Conservation (phyloP, 2,888 invertebrate species). For the Colletes collaris region DNA sequence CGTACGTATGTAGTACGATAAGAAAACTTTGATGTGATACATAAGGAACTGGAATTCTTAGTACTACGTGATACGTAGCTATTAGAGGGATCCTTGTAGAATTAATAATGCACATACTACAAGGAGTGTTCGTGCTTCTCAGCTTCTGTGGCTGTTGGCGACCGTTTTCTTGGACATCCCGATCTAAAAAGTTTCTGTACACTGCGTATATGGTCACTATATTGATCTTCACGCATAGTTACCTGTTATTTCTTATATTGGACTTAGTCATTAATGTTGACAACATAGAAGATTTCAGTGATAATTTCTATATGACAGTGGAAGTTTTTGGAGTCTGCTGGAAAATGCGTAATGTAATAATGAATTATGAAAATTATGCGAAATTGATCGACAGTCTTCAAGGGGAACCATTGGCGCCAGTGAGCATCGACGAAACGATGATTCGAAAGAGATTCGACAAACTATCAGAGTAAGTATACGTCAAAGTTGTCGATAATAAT, state of each 20-base stretch:
- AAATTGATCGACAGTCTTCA: constrained; percentile 24
- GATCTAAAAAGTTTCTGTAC: constrained; percentile 15
- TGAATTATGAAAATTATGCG: constrained; percentile 14
- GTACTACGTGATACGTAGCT: no score
- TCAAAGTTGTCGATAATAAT: no score
- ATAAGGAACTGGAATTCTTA: no score
- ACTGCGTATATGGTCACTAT: constrained; percentile 27
- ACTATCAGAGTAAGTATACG: constrained; percentile 36
- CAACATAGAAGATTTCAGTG: constrained; percentile 48
- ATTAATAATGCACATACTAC: constrained; percentile 22
- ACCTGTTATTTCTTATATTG: constrained; percentile 26
- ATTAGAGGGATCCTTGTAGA: no score
- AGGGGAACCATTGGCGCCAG: background rate
- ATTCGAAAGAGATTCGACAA: constrained; percentile 46
- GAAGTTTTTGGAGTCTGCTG: constrained; percentile 40
- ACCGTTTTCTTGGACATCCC: constrained; percentile 16
- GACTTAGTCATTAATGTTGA: constrained; percentile 50
- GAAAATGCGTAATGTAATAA: constrained; percentile 53
- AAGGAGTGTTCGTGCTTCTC: background rate
- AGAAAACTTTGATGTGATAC: no score
- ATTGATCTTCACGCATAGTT: background rate
- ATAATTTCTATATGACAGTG: constrained; percentile 42
- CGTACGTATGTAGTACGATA: no score
- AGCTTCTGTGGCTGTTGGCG: constrained; percentile 32
- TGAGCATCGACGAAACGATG: constrained; percentile 21